Conservation (phyloP, 2,797 vertebrate species). For the Eospalax fontanierii region DNA sequence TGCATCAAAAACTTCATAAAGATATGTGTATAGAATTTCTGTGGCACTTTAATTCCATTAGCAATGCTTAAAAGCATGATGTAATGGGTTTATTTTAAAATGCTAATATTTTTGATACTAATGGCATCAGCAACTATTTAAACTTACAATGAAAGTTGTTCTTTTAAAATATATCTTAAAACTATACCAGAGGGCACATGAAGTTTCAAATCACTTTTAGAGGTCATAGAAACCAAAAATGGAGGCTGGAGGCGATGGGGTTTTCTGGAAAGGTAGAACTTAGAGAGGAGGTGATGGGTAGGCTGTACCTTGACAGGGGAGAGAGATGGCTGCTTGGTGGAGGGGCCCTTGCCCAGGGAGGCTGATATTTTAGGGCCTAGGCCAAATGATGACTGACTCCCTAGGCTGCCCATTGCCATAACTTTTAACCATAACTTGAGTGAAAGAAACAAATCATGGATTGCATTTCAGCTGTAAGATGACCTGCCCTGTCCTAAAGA, state of each 20-base stretch:
- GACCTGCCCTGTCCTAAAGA: neutral
- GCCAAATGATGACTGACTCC: conserved; percentile 24
- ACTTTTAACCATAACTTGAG: conserved; percentile 3
- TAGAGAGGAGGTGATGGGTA: neutral
- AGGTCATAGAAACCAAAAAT: neutral
- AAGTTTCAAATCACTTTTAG: conserved; percentile 43
- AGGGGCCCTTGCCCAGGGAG: neutral
- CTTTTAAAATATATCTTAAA: conserved; percentile 37
- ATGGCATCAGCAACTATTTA: conserved; percentile 51
- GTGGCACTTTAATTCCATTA: neutral
- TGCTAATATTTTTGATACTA: conserved; percentile 55
- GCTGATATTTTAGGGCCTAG: conserved; percentile 34
- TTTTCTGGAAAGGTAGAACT: neutral
- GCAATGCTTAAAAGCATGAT: conserved; percentile 46
- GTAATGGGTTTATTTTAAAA: conserved; percentile 68
- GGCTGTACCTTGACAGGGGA: conserved; percentile 6
- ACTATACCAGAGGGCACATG: neutral
- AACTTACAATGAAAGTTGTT: conserved; percentile 38
- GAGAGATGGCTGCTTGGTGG: conserved; percentile 3
- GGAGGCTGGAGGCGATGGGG: neutral
- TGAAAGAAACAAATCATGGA: neutral
- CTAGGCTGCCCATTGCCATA: neutral
- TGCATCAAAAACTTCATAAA: neutral
- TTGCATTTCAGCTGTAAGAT: neutral
- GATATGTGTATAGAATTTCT: conserved; percentile 19